These are phyloP conservation scores for Phalacrocorax brasilianus DNA, from an alignment of 2,113 vertebrate genomes.

Conservation along the genomic window DNA sequence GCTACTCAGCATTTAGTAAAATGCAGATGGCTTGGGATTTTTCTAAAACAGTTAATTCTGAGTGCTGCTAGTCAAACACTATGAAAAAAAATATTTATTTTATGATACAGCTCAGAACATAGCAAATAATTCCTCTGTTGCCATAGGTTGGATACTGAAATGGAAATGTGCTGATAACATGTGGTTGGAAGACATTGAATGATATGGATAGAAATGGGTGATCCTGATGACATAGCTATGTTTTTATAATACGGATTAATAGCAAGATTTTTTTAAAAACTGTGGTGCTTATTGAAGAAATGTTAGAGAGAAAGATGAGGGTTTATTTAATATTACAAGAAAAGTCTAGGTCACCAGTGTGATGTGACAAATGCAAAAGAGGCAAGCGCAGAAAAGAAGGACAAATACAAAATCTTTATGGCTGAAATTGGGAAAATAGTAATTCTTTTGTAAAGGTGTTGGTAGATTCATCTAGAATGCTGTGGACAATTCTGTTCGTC, in stretches of 20 bases:
- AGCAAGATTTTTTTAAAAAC: background rate
- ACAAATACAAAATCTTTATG: background rate
- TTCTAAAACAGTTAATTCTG: background rate
- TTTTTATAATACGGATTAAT: background rate
- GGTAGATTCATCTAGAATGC: background rate
- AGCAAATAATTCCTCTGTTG: background rate
- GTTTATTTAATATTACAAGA: background rate
- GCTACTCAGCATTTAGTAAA: background rate
- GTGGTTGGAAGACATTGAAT: background rate
- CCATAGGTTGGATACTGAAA: background rate
- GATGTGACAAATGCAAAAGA: background rate
- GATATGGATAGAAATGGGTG: background rate
- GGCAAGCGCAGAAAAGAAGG: background rate
- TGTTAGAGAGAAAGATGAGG: background rate
- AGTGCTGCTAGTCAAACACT: background rate
- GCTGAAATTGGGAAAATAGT: background rate
- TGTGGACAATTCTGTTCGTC: background rate
- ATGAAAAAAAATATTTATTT: background rate
- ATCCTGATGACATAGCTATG: background rate
- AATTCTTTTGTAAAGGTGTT: background rate
- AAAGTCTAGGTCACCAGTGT: background rate
- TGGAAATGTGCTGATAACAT: background rate
- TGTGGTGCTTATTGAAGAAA: background rate
- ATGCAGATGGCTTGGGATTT: background rate
- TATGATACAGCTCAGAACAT: background rate